Base-by-base conservation (phyloP, 2,888 invertebrate species). In the Erannis defoliaria region DNA sequence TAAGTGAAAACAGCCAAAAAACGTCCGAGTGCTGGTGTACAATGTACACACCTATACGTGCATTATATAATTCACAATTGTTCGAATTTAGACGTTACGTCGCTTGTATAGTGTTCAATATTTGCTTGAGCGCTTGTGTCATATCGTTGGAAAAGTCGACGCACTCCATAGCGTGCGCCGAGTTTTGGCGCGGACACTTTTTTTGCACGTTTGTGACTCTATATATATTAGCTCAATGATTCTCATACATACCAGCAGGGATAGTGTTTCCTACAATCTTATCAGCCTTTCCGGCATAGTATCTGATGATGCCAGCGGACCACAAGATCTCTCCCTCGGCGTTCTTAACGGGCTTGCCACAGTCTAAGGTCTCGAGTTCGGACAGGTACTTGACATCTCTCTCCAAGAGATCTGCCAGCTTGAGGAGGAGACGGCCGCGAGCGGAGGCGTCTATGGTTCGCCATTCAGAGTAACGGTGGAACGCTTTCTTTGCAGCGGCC, bases 231-330 rank as follows among this genome's bases (percentile, higher is more conserved):
- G n/a, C n/a, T n/a, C n/a, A n/a, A n/a, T n/a, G n/a, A n/a, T n/a
- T n/a, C n/a, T 14, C 18, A 18, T 33, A 56, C 61, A 42, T 56
- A 89, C 90, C 90, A 69, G 95, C 94, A 29, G 97, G 96, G 62
- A 97, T 96, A 0, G 96, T 96, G 84, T 94, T 95, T 40, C 96
- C 95, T 57, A 97, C 95, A 78, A 96, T 96, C 85, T 98, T 98
- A 80, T 98, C 98, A 5, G 97, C 97, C 95, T 96, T 98, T 10
- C 98, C 98, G 31, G 98, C 98, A 86, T 96, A 97, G 82, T 98
- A 98, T 65, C 97, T 95, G 33, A 97, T 73, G 55, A 94, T 94
- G 53, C 94, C 93, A 12, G 95, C 90, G 31, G 94, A 86, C 76
- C 93, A 88, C 0, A 92, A 81, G 0, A 97, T 80, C 82, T 97